phyloP scores from a whole-genome alignment of 2,888 invertebrate genomes.

The Pyrrhia umbra region DNA sequence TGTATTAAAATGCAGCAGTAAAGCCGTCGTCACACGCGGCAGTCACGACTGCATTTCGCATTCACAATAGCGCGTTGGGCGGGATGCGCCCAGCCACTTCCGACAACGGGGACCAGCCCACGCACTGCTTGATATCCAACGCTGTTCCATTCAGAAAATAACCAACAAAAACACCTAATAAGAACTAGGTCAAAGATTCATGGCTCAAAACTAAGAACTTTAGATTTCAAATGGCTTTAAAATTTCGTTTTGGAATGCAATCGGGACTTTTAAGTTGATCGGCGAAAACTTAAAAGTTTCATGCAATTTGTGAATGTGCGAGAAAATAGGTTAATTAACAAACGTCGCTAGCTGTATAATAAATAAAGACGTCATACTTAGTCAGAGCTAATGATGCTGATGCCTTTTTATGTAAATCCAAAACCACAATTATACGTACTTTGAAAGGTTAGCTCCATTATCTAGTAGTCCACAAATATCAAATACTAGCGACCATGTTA shows the following conservation, averaged over 20 bases:
- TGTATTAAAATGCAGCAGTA: constrained; percentile 66
- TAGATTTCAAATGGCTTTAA: constrained; percentile 24
- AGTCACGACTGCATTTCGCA: constrained; percentile 78
- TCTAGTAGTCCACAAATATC: not conserved
- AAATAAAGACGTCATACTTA: constrained; percentile 10
- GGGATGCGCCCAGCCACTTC: constrained; percentile 75
- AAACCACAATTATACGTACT: constrained; percentile 11
- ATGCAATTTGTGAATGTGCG: not conserved
- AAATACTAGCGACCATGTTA: not conserved
- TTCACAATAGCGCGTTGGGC: constrained; percentile 70
- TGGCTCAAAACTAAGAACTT: constrained; percentile 11
- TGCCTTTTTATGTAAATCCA: constrained; percentile 3
- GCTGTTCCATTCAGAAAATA: constrained; percentile 38
- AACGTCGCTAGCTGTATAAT: not conserved
- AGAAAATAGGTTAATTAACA: constrained; percentile 7
- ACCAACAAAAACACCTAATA: constrained; percentile 24
- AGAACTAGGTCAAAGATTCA: constrained; percentile 40
- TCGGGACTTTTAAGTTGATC: constrained; percentile 17
- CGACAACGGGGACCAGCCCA: constrained; percentile 69
- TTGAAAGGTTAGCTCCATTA: not conserved
- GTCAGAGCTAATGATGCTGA: constrained; percentile 1
- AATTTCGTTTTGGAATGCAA: constrained; percentile 29
- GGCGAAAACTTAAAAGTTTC: constrained; percentile 13
- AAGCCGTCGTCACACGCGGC: constrained; percentile 67
- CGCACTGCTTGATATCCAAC: constrained; percentile 56